Base-by-base conservation (phyloP, 1,140 invertebrate genomes). In the Drosophila biarmipes region DNA sequence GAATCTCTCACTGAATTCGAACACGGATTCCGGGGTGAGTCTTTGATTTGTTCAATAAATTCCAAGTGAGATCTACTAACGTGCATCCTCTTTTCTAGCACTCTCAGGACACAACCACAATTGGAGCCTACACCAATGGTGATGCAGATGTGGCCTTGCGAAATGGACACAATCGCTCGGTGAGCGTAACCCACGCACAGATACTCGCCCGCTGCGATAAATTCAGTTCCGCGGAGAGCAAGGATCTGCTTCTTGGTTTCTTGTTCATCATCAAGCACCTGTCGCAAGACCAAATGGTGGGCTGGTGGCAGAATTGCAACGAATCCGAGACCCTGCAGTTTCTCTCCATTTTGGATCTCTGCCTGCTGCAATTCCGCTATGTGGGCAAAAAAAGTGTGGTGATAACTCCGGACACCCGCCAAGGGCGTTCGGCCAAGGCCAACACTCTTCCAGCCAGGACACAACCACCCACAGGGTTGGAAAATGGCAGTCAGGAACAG, bases 261-360 rank as follows among this genome's bases (percentile, higher is more conserved):
- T 92, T 99, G 15, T 98, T 98, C 93, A 95, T 98, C 45, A 93
- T 99, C 24, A 98, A 98, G 92, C 96, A 98, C 92, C 91, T 98
- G 48, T 95, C 96, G 29, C 97, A 98, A 90, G 96, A 97, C 73
- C 95, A 97, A 78, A 93, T 98, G n/a, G 94, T 98, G 15, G 95
- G 95, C 8, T 98, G 97, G 97, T 98, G 97, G 96, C 96, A 96
- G 78, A 96, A 97, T 52, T 96, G 96, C 75, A 94, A 90, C 17
- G 86, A 91, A 53, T 79, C 80, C 19, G 87, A 92, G 61, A 91
- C 80, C 1, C 56, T 85, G 51, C 86, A 91, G n/a, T 92, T 87
- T n/a, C 87, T 92, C 10, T 76, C 73, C 46, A 71, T 91, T 29
- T 42, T 92, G 19, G 91, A 92, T 45, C 48, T 92, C 12, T 97